Base-by-base conservation (phyloP, 2,888 invertebrate genomes). In the Drosophila mettleri region DNA sequence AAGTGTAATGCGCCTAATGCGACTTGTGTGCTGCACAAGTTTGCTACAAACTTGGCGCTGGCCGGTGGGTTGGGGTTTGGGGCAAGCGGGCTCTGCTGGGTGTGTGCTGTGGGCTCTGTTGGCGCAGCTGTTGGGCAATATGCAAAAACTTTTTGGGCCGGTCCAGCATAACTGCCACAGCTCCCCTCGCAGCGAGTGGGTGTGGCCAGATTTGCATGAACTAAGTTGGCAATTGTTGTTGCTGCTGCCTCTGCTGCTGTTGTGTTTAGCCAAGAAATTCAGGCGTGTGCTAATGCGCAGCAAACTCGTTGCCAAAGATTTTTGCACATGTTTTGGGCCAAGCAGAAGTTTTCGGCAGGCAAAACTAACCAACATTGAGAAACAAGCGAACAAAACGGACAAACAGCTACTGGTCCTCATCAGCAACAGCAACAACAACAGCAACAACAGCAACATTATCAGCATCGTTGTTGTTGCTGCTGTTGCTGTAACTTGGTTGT, bases 231-330 rank as follows among this genome's bases (percentile, higher is more conserved):
- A 41, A 55, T 61, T 55, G 39, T 60, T 43, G 52, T 16, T 36
- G 48, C 38, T 27, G 36, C 29, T 41, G 20, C 29, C 34, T 31
- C 7, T 46, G 41, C 22, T 41, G 41, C 22, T 55, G 31, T 54
- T 70, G 58, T 64, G 71, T 48, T 77, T 64, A 67, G 76, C 55
- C 63, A 78, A 86, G 82, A 86, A 63, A 86, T 71, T 83, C 72
- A 72, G 83, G 86, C 88, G 88, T 83, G 88, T 83, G 83, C 83
- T 83, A 83, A 88, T 83, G 86, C 83, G 63, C 69, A 66, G 34
- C 63, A 80, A 83, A 86, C 78, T 83, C 73, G 60, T 53, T 71
- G 62, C 65, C 73, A 80, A 80, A 86, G 83, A 83, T 86, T 74
- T 74, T 61, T 86, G 85, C 83, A 86, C 85, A 84, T 83, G 88